Conservation (phyloP, 1,140 invertebrate genomes). For the Mylabris phalerata region DNA sequence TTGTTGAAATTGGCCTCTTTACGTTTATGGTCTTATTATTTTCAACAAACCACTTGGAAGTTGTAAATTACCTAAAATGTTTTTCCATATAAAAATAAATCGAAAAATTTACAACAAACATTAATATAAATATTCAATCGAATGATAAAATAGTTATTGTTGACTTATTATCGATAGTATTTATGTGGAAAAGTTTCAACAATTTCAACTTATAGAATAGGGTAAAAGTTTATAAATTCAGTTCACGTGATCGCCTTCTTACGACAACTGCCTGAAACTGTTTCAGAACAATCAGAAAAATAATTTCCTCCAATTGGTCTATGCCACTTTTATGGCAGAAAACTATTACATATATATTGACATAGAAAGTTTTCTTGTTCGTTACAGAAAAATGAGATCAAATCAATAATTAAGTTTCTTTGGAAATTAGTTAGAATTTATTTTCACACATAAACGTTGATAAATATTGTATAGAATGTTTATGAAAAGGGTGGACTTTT, state of each 20-base stretch:
- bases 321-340: not conserved
- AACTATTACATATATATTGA: not conserved
- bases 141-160: no score
- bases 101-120: no score
- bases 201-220: no score
- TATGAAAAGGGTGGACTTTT: constrained; percentile 7
- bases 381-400: no score
- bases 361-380: no score
- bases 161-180: not conserved
- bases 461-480: not conserved
- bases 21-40: constrained; percentile 19
- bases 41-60: constrained; percentile 17
- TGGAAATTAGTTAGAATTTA: no score
- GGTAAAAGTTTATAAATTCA: constrained; percentile 11
- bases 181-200: not conserved
- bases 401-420: no score
- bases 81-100: not conserved
- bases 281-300: constrained; percentile 15
- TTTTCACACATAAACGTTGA: constrained; percentile 3
- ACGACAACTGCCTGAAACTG: constrained; percentile 5
- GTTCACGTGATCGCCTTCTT: constrained; percentile 8
- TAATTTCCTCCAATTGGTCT: constrained; percentile 7
- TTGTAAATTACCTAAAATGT: constrained; percentile 16
- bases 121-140: no score
- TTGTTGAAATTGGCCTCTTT: constrained; percentile 12